Evolutionary conservation across 2,888 invertebrate species (phyloP).

Genomic region (Limnephilus lunatus): DNA sequence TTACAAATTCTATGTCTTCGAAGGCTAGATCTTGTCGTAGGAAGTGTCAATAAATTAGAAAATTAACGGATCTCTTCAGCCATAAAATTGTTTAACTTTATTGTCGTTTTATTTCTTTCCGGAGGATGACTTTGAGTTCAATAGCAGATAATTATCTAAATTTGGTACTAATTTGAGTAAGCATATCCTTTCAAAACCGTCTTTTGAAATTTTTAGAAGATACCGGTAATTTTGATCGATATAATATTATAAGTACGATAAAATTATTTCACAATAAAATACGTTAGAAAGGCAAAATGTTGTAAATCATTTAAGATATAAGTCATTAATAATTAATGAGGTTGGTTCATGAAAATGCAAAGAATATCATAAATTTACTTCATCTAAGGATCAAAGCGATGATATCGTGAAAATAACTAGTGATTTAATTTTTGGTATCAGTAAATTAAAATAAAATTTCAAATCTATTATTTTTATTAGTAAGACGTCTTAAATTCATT

Average conservation of each 20-base stretch:
- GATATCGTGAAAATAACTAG: not conserved
- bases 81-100: not conserved
- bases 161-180: not conserved
- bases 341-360: not conserved
- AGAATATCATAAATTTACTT: not conserved
- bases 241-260: not conserved
- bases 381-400: not conserved
- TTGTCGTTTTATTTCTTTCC: conserved; percentile 2
- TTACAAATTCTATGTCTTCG: not conserved
- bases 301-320: not conserved
- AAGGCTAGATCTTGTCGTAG: conserved; percentile 38
- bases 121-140: conserved; percentile 21
- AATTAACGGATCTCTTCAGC: not conserved
- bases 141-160: not conserved
- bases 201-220: not conserved
- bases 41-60: conserved; percentile 5
- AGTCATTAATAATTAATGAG: not conserved
- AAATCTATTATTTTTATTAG: too few species aligned
- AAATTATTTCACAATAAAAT: not conserved
- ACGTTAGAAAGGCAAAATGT: not conserved
- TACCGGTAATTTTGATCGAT: not conserved
- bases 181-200: not conserved
- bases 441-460: not conserved
- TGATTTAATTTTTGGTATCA: not conserved
- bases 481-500: too few species aligned